Conservation (phyloP, 2,113 vertebrate species). For the Amphiprion percula region DNA sequence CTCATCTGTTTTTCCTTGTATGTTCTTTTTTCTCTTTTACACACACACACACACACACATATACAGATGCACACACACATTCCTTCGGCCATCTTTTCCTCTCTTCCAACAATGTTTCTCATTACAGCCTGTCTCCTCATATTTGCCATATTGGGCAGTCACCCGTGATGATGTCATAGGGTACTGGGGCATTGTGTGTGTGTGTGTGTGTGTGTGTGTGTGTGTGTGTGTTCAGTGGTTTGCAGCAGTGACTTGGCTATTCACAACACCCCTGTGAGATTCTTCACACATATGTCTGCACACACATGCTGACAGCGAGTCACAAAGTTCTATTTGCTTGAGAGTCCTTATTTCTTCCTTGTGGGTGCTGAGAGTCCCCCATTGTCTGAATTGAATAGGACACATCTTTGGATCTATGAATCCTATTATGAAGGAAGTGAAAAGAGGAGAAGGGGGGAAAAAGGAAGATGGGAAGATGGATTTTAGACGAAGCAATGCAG, state of each 20-base stretch:
- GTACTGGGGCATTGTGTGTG: constrained; percentile 22
- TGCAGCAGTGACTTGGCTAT: constrained; percentile 32
- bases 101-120: constrained; percentile 52
- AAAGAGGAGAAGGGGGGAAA: constrained; percentile 36
- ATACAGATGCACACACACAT: neutral
- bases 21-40: neutral
- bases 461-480: constrained; percentile 36
- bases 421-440: constrained; percentile 65
- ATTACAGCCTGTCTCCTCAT: constrained; percentile 61
- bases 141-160: constrained; percentile 68
- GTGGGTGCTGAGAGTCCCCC: constrained; percentile 55
- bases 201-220: constrained; percentile 6
- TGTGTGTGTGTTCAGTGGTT: constrained; percentile 3
- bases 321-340: constrained; percentile 52
- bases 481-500: constrained; percentile 36
- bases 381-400: constrained; percentile 64
- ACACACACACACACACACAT: constrained; percentile 4
- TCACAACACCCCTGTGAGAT: constrained; percentile 28
- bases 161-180: constrained; percentile 58
- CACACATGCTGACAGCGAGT: constrained; percentile 13
- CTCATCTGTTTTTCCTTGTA: constrained; percentile 1
- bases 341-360: constrained; percentile 52
- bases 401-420: constrained; percentile 70
- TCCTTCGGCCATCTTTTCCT: neutral
- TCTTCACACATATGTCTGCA: constrained; percentile 13